A percentile compares a stretch with the other conserved stretches of the same genome.
These are phyloP conservation scores for Pachyrhynchus sulphureomaculatus DNA, from an alignment of 1,140 invertebrate genomes.

Conservation along the genomic window DNA sequence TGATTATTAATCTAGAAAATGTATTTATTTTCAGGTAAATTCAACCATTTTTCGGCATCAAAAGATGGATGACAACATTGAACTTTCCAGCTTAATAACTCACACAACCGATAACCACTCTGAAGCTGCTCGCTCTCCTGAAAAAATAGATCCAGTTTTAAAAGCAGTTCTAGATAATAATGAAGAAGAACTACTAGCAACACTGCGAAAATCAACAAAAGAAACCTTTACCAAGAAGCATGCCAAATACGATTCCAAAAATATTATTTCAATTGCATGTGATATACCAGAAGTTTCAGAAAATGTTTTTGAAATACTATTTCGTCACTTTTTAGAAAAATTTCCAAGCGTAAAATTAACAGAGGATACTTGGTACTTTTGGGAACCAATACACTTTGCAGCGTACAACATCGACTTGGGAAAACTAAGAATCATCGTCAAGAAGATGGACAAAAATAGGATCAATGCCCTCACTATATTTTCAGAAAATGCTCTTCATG, in stretches of 20 bases:
- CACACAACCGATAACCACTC: too few relatives aligned
- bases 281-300: not conserved
- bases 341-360: slow-evolving; percentile 5
- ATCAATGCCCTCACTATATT: slow-evolving; percentile 28
- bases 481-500: slow-evolving; percentile 37
- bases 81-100: too few relatives aligned
- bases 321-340: not conserved
- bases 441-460: not conserved
- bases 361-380: slow-evolving; percentile 29
- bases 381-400: slow-evolving; percentile 36
- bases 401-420: slow-evolving; percentile 9
- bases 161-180: not conserved
- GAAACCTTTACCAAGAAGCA: slow-evolving; percentile 1
- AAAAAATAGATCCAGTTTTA: not conserved
- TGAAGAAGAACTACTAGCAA: not conserved
- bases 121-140: too few relatives aligned
- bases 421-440: slow-evolving; percentile 17
- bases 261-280: slow-evolving; percentile 22
- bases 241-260: not conserved
- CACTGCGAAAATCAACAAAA: not conserved
- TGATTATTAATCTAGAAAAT: too few relatives aligned
- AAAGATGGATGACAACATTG: too few relatives aligned
- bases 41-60: too few relatives aligned
- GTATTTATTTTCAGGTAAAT: too few relatives aligned
- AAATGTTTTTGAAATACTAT: slow-evolving; percentile 1